Base-by-base conservation (phyloP, 1,140 invertebrate species). In the Ladona fulva region DNA sequence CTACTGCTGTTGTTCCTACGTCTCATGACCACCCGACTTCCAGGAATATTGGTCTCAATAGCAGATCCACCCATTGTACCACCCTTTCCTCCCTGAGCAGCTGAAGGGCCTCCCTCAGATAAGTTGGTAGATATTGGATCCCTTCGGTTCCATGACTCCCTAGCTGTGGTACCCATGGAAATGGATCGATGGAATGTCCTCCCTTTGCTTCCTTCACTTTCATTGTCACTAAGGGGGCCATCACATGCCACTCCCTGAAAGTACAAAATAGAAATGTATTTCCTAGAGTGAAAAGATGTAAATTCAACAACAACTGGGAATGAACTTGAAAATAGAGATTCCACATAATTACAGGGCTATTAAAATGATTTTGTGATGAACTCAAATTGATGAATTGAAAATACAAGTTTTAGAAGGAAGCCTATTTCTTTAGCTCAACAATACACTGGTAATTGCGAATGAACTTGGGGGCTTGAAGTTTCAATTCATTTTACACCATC, bases 1-100 rank as follows among this genome's bases (percentile, higher is more conserved):
- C 91, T 91, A 83, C 91, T 93, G 81, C 91, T 92, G 82, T 92
- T 93, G 75, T 91, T 85, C 82, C 91, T 90, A 25, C 91, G 84
- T 81, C 89, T 86, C 87, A 90, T 89, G 37, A 91, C 88, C 0
- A 90, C 84, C 79, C 89, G 83, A 3, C 89, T 88, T 78, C 90
- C 90, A 19, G 52, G 52, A 19, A 22, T 66, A 22, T 66, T 66
- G n/a, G 52, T 16, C 52, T 66, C 52, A 12, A 66, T 66, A 6
- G 52, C 52, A 19, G 52, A 66, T 19, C 52, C 52, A 16, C 52
- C 52, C 52, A 66, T 66, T 3, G 52, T 5, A 3, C 52, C n/a
- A 66, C 52, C 52, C n/a, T 16, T 22, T 12, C 16, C 16, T 3
- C 52, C 52, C 14, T 16, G n/a, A 22, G 52, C 1, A 12, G 52